Percentiles rank a stretch among this genome's conserved stretches.
phyloP scores from a whole-genome alignment of 2,888 invertebrate species.

The Buathra laborator region DNA sequence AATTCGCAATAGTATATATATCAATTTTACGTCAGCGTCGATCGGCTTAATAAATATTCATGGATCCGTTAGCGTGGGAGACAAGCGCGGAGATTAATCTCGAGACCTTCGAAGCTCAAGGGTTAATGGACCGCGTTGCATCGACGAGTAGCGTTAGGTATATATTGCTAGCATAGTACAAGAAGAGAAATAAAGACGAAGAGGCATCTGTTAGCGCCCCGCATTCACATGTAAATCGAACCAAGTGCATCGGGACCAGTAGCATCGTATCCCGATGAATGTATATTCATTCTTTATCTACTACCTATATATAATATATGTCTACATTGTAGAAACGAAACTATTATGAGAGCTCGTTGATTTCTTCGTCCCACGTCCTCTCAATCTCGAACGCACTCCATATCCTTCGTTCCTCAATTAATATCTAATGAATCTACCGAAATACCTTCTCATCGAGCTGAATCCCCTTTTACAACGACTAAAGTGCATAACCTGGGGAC shows the following conservation, averaged over 20 bases:
- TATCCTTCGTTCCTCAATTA: conserved; percentile 40
- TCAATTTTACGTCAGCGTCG: conserved; percentile 25
- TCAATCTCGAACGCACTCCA: conserved; percentile 45
- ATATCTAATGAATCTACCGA: conserved; percentile 40
- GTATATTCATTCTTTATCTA: conserved; percentile 60
- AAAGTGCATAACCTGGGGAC: conserved; percentile 2
- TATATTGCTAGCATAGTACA: conserved; percentile 26
- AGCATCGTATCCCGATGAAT: conserved; percentile 64
- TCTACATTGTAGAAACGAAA: conserved; percentile 32
- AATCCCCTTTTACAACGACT: conserved; percentile 7
- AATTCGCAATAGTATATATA: conserved; percentile 2
- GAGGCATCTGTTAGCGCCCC: conserved; percentile 82
- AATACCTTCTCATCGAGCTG: conserved; percentile 33
- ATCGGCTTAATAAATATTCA: conserved; percentile 57
- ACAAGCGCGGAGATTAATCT: conserved; percentile 58
- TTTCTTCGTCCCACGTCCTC: conserved; percentile 52
- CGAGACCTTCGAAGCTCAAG: conserved; percentile 58
- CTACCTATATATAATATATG: conserved; percentile 37
- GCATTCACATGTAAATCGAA: conserved; percentile 83
- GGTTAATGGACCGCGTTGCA: conserved; percentile 67
- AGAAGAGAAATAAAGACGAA: conserved; percentile 66
- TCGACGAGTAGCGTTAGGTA: conserved; percentile 46
- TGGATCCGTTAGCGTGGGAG: conserved; percentile 65
- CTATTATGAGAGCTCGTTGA: conserved; percentile 42
- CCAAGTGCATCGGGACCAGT: conserved; percentile 65